Conservation (phyloP, 2,113 vertebrate genomes). For the Rhinoderma darwinii region DNA sequence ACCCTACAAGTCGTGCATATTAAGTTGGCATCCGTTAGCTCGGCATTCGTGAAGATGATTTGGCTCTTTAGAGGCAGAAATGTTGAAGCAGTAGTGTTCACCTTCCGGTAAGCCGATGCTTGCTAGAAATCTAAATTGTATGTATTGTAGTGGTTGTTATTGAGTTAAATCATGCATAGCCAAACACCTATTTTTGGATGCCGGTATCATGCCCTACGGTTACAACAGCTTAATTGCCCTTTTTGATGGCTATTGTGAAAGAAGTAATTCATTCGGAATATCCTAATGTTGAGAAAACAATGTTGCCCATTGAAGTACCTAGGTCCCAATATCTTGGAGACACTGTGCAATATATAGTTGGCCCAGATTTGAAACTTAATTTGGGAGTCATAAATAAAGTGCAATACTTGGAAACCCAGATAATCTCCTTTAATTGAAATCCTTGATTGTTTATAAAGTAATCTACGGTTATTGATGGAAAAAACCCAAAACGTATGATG, state of each 20-base stretch:
- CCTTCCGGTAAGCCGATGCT: background rate
- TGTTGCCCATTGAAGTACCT: background rate
- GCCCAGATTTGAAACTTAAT: background rate
- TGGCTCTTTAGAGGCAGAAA: no score
- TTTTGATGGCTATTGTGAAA: conserved; percentile 22
- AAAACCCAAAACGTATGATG: no score
- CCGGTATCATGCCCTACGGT: conserved; percentile 17
- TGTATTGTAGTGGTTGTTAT: background rate
- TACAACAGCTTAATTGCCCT: background rate
- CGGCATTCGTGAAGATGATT: background rate
- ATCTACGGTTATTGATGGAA: no score
- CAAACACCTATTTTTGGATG: background rate
- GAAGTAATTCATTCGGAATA: background rate
- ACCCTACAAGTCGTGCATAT: no score
- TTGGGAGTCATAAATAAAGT: background rate
- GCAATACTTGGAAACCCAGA: background rate
- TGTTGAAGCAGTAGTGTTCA: background rate
- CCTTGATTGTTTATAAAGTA: no score
- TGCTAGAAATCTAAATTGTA: background rate
- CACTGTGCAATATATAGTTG: background rate
- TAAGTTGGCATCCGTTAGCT: no score
- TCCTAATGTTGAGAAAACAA: background rate
- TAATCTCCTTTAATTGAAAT: no score
- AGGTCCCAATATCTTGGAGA: background rate
- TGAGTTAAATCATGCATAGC: conserved; percentile 1